Evolutionary conservation across 2,797 vertebrate species (phyloP).

Genomic region (Acanthopagrus latus): DNA sequence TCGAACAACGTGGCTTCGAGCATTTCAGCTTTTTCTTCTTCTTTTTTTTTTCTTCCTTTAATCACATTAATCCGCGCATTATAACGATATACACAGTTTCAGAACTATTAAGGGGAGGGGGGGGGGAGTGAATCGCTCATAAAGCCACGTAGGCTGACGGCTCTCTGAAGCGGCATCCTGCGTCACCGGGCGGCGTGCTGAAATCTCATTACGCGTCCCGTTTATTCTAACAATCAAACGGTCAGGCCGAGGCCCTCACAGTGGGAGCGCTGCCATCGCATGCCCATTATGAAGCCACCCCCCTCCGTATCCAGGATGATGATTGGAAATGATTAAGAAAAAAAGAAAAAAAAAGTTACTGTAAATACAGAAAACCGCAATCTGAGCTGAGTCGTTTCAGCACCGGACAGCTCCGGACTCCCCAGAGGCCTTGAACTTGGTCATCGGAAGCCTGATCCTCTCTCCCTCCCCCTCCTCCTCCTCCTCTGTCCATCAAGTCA

Average conservation of each 20-base stretch:
- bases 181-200: constrained; percentile 59
- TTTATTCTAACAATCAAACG: constrained; percentile 49
- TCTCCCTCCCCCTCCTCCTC: neutral
- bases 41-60: constrained; percentile 13
- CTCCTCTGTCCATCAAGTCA: constrained; percentile 33
- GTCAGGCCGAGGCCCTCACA: constrained; percentile 41
- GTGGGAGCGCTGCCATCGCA: constrained; percentile 14
- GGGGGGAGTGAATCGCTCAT: constrained; percentile 23
- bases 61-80: neutral
- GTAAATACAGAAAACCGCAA: constrained; percentile 59
- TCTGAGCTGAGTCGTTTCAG: constrained; percentile 66
- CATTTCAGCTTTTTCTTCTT: no score
- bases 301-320: constrained; percentile 37
- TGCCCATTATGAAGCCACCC: constrained; percentile 34
- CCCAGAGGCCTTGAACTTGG: constrained; percentile 64
- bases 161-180: constrained; percentile 51
- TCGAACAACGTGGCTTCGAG: neutral
- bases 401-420: constrained; percentile 74
- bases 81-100: neutral
- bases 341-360: constrained; percentile 38
- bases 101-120: constrained; percentile 3
- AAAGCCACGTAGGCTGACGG: constrained; percentile 36
- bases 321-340: constrained; percentile 58
- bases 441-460: constrained; percentile 33
- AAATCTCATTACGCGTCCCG: constrained; percentile 61